phyloP scores from a whole-genome alignment of 2,113 vertebrate species.

The Corydoras sp. region DNA sequence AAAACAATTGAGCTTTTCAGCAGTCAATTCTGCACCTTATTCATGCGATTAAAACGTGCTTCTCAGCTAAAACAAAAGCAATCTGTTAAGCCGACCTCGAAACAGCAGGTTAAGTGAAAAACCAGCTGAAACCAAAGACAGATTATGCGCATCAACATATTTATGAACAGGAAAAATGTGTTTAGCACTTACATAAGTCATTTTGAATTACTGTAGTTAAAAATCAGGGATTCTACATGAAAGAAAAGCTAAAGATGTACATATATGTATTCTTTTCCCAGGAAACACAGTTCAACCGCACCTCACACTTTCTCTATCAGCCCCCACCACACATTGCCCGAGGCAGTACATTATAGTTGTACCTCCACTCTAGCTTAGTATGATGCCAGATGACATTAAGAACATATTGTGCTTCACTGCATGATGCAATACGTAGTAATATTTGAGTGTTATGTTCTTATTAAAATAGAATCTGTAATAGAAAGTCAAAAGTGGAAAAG shows the following conservation, averaged over 20 bases:
- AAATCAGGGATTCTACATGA: neutral
- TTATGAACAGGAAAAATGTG: slow-evolving; percentile 9
- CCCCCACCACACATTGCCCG: neutral
- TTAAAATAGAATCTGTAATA: slow-evolving; percentile 23
- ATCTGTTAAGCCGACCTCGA: slow-evolving; percentile 27
- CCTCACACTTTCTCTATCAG: neutral
- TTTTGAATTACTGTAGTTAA: neutral
- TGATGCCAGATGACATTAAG: slow-evolving; percentile 33
- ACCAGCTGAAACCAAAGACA: slow-evolving; percentile 15
- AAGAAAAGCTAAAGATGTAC: neutral
- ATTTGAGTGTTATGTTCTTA: slow-evolving; percentile 11
- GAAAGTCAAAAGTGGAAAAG: slow-evolving; percentile 3
- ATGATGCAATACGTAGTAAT: slow-evolving; percentile 30
- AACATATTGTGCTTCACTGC: slow-evolving; percentile 17
- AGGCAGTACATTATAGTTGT: slow-evolving; percentile 36
- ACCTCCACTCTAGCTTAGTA: slow-evolving; percentile 21
- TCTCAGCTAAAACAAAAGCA: slow-evolving; percentile 57
- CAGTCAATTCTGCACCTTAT: slow-evolving; percentile 35
- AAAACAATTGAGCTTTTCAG: slow-evolving; percentile 69
- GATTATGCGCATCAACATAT: slow-evolving; percentile 24
- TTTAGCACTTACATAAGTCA: neutral
- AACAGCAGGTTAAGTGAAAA: slow-evolving; percentile 34
- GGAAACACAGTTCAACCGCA: neutral
- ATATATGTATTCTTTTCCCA: too few species aligned
- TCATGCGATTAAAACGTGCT: slow-evolving; percentile 64